Conservation (phyloP, 2,888 invertebrate species). For the Abrostola tripartita region DNA sequence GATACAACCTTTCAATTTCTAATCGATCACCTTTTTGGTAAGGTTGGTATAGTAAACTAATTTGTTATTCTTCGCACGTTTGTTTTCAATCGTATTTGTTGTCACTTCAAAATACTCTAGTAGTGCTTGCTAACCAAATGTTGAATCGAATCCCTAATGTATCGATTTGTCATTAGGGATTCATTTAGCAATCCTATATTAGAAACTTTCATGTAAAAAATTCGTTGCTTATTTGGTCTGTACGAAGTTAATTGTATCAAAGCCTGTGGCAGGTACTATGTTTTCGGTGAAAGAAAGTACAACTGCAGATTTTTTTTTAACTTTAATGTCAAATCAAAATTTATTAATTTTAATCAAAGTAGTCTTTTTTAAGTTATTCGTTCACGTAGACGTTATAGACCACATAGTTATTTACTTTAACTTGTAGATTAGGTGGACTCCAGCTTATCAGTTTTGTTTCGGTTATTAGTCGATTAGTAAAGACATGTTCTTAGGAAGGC, state of each 20-base stretch:
- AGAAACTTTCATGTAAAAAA: slow-evolving; percentile 48
- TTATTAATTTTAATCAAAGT: too few relatives aligned
- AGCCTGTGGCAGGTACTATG: neutral
- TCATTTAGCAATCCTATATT: slow-evolving; percentile 37
- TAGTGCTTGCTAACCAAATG: slow-evolving; percentile 21
- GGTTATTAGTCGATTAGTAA: too few relatives aligned
- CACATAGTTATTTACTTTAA: too few relatives aligned
- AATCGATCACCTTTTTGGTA: slow-evolving; percentile 61
- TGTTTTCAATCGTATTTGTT: slow-evolving; percentile 40
- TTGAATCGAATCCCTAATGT: slow-evolving; percentile 62
- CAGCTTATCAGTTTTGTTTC: too few relatives aligned
- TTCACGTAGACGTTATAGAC: too few relatives aligned
- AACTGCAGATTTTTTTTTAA: too few relatives aligned
- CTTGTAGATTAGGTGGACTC: too few relatives aligned
- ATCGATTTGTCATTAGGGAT: slow-evolving; percentile 59
- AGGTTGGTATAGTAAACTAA: slow-evolving; percentile 44
- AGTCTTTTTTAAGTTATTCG: too few relatives aligned
- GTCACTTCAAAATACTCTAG: slow-evolving; percentile 45
- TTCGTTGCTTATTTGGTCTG: slow-evolving; percentile 18
- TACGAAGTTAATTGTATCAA: neutral
- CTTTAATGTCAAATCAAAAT: too few relatives aligned
- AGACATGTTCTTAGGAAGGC: too few relatives aligned
- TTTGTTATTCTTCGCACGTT: slow-evolving; percentile 62
- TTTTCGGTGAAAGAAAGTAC: neutral
- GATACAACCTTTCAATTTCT: slow-evolving; percentile 40